A percentile compares a stretch with the other conserved stretches of the same genome.
Conservation (phyloP, 2,888 invertebrate species). For the Sesia apiformis region DNA sequence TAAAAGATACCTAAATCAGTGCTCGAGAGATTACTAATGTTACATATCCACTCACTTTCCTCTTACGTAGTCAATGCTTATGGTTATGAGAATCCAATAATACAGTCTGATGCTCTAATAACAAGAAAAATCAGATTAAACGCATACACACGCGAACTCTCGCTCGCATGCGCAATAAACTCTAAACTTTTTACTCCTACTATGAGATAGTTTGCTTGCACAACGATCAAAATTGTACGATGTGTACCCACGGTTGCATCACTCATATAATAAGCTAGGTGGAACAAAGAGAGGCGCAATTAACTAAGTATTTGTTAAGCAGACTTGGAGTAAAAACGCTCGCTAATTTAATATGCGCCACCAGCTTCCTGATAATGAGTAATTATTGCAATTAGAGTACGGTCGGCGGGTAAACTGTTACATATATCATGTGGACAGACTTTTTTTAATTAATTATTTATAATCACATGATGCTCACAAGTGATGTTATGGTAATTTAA, state of each 20-base stretch:
- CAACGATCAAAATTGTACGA: slow-evolving; percentile 53
- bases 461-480: slow-evolving; percentile 10
- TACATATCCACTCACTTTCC: slow-evolving; percentile 1
- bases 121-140: slow-evolving; percentile 42
- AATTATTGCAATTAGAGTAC: slow-evolving; percentile 66
- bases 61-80: slow-evolving; percentile 8
- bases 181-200: slow-evolving; percentile 29
- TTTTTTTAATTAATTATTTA: slow-evolving; percentile 7
- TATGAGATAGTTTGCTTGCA: slow-evolving; percentile 29
- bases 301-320: slow-evolving; percentile 67
- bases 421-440: slow-evolving; percentile 3
- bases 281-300: slow-evolving; percentile 63
- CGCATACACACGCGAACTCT: slow-evolving; percentile 35
- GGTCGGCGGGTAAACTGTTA: slow-evolving; percentile 37
- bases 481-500: slow-evolving; percentile 18
- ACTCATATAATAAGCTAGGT: slow-evolving; percentile 39
- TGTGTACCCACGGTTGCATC: slow-evolving; percentile 49
- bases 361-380: slow-evolving; percentile 66
- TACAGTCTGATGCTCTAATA: slow-evolving; percentile 15
- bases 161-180: slow-evolving; percentile 22
- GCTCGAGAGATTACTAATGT: background rate
- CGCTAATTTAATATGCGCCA: slow-evolving; percentile 55
- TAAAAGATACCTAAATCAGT: too few species aligned
- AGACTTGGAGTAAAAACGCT: slow-evolving; percentile 50
- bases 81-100: slow-evolving; percentile 17